Percentiles rank a stretch among this genome's conserved stretches.
These are phyloP conservation scores for Rutilus rutilus DNA, from an alignment of 2,113 vertebrate species.

Conservation along the genomic window DNA sequence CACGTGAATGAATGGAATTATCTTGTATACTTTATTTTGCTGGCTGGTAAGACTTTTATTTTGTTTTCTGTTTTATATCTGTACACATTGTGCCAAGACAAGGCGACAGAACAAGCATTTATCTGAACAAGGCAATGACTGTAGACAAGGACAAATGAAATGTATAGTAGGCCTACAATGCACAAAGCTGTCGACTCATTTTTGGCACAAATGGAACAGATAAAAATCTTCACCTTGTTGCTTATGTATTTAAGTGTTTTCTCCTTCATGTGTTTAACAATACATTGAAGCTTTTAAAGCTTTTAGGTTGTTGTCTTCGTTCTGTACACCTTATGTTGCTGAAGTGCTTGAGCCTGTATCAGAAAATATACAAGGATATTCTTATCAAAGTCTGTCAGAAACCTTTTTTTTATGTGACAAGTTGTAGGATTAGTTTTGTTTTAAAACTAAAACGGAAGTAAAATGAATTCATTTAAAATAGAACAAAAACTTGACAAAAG, in stretches of 20 bases:
- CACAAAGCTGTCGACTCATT: too few species aligned
- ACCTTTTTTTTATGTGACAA: constrained; percentile 7
- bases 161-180: too few species aligned
- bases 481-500: not conserved
- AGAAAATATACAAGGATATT: constrained; percentile 18
- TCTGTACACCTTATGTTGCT: not conserved
- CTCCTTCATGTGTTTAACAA: not conserved
- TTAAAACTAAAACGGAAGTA: not conserved
- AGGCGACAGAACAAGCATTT: too few species aligned
- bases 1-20: too few species aligned
- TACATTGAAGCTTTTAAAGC: not conserved
- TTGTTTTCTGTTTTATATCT: too few species aligned
- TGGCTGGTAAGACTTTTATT: too few species aligned
- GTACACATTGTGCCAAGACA: too few species aligned
- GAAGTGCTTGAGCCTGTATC: constrained; percentile 1
- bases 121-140: too few species aligned
- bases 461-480: not conserved
- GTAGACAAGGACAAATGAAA: too few species aligned
- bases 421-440: not conserved
- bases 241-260: constrained; percentile 27
- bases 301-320: not conserved
- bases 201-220: too few species aligned
- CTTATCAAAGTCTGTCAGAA: not conserved
- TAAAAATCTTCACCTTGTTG: not conserved
- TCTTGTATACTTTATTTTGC: too few species aligned